A percentile compares a stretch with the other conserved stretches of the same genome.
phyloP scores from a whole-genome alignment of 2,113 vertebrate species.

The Thamnaconus septentrionalis region DNA sequence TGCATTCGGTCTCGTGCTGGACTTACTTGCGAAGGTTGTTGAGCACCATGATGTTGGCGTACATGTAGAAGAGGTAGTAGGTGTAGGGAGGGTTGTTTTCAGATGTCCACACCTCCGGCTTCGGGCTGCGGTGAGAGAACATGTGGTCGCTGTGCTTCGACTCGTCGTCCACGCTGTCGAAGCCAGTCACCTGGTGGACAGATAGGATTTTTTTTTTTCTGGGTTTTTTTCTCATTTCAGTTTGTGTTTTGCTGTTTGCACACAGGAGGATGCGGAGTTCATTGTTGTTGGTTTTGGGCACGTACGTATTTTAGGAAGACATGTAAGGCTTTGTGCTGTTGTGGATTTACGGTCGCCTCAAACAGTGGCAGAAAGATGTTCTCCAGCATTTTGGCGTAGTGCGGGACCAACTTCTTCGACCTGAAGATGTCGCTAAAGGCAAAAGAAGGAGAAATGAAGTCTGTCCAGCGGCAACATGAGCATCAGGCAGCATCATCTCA shows the following conservation, averaged over 20 bases:
- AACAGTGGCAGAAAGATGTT: conserved; percentile 96
- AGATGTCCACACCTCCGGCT: conserved; percentile 87
- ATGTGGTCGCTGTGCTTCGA: conserved; percentile 98
- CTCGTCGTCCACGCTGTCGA: conserved; percentile 98
- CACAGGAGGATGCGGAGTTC: too few relatives aligned
- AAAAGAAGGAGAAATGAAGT: conserved; percentile 22
- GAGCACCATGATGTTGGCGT: conserved; percentile 97
- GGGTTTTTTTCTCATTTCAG: too few relatives aligned
- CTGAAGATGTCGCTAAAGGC: conserved; percentile 92
- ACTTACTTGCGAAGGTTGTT: conserved; percentile 95
- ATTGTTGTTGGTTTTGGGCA: conserved; percentile 18
- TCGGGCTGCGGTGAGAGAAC: conserved; percentile 94
- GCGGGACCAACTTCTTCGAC: conserved; percentile 86
- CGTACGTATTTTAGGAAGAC: conserved; percentile 96
- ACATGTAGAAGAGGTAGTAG: conserved; percentile 98
- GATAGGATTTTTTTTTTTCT: not conserved
- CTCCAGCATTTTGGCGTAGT: conserved; percentile 93
- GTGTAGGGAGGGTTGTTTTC: conserved; percentile 95
- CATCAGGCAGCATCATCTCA: too few relatives aligned
- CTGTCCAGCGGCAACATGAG: not conserved
- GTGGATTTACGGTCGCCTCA: conserved; percentile 92
- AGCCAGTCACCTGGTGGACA: conserved; percentile 87
- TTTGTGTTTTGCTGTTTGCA: too few relatives aligned
- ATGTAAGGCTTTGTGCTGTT: conserved; percentile 86
- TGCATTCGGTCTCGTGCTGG: not conserved